Evolutionary conservation across 2,888 invertebrate species (phyloP).

Genomic region (Heterodera filipjevi): DNA sequence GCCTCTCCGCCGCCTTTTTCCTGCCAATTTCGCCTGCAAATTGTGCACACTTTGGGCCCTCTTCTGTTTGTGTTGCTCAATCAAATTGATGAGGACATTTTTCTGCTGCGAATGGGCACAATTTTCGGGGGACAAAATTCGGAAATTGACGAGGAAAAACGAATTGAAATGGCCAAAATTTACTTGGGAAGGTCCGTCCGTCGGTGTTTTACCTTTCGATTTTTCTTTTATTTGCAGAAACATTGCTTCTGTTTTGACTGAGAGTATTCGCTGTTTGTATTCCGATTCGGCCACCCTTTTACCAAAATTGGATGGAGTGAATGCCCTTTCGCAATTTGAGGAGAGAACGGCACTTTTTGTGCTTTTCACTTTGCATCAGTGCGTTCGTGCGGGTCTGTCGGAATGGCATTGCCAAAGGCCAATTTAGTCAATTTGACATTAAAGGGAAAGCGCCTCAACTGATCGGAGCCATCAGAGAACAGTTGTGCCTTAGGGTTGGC

Average conservation of each 20-base stretch:
- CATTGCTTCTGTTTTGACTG: conserved; percentile 8
- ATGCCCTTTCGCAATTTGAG: neutral
- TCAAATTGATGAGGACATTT: conserved; percentile 36
- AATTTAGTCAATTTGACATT: neutral
- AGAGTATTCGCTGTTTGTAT: neutral
- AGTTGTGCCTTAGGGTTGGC: neutral
- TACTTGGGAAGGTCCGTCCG: conserved; percentile 25
- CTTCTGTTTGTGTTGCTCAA: conserved; percentile 37
- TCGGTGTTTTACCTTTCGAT: no score
- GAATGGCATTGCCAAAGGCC: neutral
- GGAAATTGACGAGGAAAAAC: conserved; percentile 7
- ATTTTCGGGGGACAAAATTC: conserved; percentile 9
- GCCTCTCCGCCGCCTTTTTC: no score
- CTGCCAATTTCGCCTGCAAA: conserved; percentile 17
- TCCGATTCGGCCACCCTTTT: neutral
- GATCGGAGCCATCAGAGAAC: neutral
- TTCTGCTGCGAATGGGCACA: conserved; percentile 32
- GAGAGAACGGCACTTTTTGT: conserved; percentile 14
- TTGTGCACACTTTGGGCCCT: conserved; percentile 19
- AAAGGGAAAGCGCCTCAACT: conserved; percentile 17
- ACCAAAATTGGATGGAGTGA: conserved; percentile 1
- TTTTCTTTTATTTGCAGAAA: conserved; percentile 25
- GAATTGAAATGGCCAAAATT: neutral
- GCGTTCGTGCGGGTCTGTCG: conserved; percentile 2
- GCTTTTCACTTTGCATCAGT: conserved; percentile 4